Conservation (phyloP, 2,888 invertebrate genomes). For the Matsumyia berberina region DNA sequence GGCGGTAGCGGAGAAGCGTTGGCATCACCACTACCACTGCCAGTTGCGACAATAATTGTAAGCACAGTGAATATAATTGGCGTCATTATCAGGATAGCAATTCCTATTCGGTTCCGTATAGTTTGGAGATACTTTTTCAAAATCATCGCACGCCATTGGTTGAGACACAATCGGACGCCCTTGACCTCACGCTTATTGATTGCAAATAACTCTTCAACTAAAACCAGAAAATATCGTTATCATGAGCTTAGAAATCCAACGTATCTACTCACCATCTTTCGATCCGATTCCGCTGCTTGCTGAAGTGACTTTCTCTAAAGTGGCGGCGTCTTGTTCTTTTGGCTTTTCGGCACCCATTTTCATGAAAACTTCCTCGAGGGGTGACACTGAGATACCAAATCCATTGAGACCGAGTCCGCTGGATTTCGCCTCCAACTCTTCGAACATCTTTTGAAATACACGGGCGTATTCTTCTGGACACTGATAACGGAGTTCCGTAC, state of each 20-base stretch:
- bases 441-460: constrained; percentile 88
- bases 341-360: constrained; percentile 86
- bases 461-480: constrained; percentile 87
- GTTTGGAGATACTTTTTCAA: constrained; percentile 88
- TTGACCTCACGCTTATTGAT: constrained; percentile 78
- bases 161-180: constrained; percentile 83
- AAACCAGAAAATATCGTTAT: constrained; percentile 45
- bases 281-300: not conserved
- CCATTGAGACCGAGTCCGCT: constrained; percentile 88
- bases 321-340: not conserved
- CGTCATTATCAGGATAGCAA: constrained; percentile 88
- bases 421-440: constrained; percentile 87
- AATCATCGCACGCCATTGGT: constrained; percentile 89
- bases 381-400: constrained; percentile 93
- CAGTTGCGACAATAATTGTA: constrained; percentile 88
- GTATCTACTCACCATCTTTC: constrained; percentile 79
- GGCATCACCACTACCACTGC: constrained; percentile 82
- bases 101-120: constrained; percentile 88
- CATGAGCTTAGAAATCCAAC: constrained; percentile 17
- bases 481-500: constrained; percentile 90
- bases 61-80: constrained; percentile 88
- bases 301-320: not conserved
- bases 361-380: constrained; percentile 95
- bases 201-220: constrained; percentile 80
- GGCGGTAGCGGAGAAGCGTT: constrained; percentile 84